phyloP scores from a whole-genome alignment of 2,797 vertebrate genomes.

The Spheniscus humboldti region DNA sequence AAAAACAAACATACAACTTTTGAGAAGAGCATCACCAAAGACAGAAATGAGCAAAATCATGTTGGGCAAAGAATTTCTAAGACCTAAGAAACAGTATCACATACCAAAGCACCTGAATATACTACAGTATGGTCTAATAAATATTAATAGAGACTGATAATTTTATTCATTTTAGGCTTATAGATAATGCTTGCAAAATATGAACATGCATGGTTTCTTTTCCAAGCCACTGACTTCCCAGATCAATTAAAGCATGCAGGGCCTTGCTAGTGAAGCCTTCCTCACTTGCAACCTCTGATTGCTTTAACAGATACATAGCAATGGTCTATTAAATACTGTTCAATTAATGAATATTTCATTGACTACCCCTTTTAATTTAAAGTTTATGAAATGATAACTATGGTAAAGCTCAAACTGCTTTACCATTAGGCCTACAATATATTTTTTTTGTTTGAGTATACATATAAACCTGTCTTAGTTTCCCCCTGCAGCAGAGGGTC shows the following conservation, averaged over 20 bases:
- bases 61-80: neutral
- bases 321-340: neutral
- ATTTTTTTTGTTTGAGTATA: neutral
- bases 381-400: neutral
- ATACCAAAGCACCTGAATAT: neutral
- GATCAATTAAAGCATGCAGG: neutral
- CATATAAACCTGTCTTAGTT: fast-evolving
- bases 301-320: neutral
- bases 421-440: neutral
- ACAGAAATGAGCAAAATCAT: neutral
- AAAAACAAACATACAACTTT: neutral
- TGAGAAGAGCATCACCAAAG: neutral
- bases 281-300: neutral
- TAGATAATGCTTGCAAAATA: neutral
- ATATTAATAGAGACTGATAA: neutral
- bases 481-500: neutral
- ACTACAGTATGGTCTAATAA: neutral
- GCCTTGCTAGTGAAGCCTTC: neutral
- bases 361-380: neutral
- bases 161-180: neutral
- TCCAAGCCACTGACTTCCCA: neutral
- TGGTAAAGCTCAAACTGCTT: neutral
- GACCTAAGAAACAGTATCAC: neutral
- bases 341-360: neutral
- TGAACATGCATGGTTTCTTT: neutral